phyloP scores from a whole-genome alignment of 2,888 invertebrate species.

The Scelioninae gen. 2 region DNA sequence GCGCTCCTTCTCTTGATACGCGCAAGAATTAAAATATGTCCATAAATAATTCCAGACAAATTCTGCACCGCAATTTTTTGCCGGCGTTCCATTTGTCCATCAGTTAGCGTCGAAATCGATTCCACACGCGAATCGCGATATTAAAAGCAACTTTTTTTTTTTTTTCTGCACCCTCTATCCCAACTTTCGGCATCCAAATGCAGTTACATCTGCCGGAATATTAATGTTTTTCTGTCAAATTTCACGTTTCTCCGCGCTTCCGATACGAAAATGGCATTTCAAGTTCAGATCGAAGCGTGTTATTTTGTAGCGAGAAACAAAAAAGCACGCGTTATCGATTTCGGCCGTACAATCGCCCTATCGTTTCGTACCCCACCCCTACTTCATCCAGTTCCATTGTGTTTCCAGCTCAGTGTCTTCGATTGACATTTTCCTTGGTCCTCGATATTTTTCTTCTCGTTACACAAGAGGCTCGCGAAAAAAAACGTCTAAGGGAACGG shows the following conservation, averaged over 20 bases:
- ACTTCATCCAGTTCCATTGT: constrained; percentile 25
- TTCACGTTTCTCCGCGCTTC: constrained; percentile 4
- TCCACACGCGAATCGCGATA: too few relatives aligned
- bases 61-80: too few relatives aligned
- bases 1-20: too few relatives aligned
- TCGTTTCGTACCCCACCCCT: constrained; percentile 22
- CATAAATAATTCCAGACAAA: too few relatives aligned
- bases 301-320: constrained; percentile 26
- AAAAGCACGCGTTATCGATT: constrained; percentile 37
- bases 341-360: constrained; percentile 33
- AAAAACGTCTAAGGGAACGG: constrained; percentile 7
- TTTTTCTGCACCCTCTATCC: too few relatives aligned
- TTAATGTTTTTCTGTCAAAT: not conserved
- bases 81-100: too few relatives aligned
- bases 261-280: constrained; percentile 14
- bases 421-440: constrained; percentile 49
- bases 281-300: constrained; percentile 10
- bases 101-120: too few relatives aligned
- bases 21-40: too few relatives aligned
- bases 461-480: constrained; percentile 36
- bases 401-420: constrained; percentile 32
- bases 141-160: too few relatives aligned
- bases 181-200: too few relatives aligned
- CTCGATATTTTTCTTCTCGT: constrained; percentile 50
- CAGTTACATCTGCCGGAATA: not conserved